Evolutionary conservation across 2,888 invertebrate species (phyloP).

Genomic region (Eledona agricola): DNA sequence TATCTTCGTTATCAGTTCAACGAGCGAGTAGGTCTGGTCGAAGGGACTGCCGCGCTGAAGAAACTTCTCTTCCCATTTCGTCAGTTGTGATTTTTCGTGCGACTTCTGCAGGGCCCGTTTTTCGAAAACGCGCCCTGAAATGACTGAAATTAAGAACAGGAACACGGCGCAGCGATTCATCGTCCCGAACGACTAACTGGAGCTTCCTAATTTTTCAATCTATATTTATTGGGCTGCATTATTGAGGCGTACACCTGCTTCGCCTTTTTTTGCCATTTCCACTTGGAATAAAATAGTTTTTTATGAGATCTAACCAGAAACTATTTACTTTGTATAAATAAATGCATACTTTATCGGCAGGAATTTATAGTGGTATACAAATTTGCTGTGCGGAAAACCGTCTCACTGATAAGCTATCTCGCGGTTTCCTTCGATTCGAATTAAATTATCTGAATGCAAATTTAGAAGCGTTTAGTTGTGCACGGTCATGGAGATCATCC

Average conservation of each 20-base stretch:
- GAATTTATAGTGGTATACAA: neutral
- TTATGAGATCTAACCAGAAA: neutral
- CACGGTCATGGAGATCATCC: too few species aligned
- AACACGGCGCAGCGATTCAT: constrained; percentile 7
- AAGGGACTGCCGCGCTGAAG: constrained; percentile 44
- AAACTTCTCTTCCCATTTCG: constrained; percentile 58
- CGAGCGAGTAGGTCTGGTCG: constrained; percentile 69
- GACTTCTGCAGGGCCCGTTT: constrained; percentile 58
- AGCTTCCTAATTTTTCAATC: neutral
- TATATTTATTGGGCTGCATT: constrained; percentile 27
- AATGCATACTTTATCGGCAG: neutral
- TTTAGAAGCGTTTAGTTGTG: too few species aligned
- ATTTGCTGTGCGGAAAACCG: constrained; percentile 7
- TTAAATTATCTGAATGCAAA: too few species aligned
- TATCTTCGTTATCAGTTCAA: constrained; percentile 69
- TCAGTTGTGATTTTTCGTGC: constrained; percentile 58
- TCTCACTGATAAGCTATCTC: constrained; percentile 22
- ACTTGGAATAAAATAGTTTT: neutral
- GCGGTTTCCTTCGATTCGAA: constrained; percentile 26
- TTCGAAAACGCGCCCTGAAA: constrained; percentile 2
- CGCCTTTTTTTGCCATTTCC: too few species aligned
- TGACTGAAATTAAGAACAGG: neutral
- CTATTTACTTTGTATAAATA: neutral
- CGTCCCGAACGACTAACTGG: constrained; percentile 3
- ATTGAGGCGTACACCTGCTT: constrained; percentile 17